These are phyloP conservation scores for Bursaphelenchus mucronatus DNA, from an alignment of 1,140 invertebrate species.

Conservation along the genomic window DNA sequence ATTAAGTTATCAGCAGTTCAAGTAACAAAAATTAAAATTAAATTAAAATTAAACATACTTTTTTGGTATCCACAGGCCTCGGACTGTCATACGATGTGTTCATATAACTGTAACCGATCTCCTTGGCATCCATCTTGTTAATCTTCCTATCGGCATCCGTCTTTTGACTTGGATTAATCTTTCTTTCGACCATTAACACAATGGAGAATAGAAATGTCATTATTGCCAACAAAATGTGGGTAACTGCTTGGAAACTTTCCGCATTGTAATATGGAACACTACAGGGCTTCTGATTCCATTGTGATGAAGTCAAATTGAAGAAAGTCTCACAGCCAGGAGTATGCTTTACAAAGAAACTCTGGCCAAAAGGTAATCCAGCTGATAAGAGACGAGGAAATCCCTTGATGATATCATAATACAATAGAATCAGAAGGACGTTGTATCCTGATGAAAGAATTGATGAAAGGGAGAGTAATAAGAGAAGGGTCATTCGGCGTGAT, in stretches of 20 bases:
- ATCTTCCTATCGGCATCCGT: no score
- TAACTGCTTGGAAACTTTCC: constrained; percentile 27
- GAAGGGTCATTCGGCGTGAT: constrained; percentile 24
- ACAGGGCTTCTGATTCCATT: constrained; percentile 30
- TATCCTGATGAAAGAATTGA: constrained; percentile 29
- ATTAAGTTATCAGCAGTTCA: no score
- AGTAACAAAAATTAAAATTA: no score
- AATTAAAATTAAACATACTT: no score
- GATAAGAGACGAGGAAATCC: constrained; percentile 20
- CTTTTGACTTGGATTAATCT: no score
- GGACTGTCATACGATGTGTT: constrained; percentile 27
- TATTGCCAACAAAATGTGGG: constrained; percentile 39
- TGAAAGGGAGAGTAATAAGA: constrained; percentile 27
- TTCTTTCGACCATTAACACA: neutral
- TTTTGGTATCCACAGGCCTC: no score
- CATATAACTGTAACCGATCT: constrained; percentile 5
- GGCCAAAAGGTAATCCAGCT: constrained; percentile 38
- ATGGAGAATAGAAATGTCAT: constrained; percentile 27
- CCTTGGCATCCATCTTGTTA: no score
- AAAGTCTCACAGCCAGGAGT: constrained; percentile 39
- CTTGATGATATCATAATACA: constrained; percentile 24
- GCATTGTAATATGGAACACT: constrained; percentile 18
- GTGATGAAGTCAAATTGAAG: constrained; percentile 41
- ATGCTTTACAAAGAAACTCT: constrained; percentile 42
- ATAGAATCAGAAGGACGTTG: constrained; percentile 33